Evolutionary conservation across 2,113 vertebrate genomes (phyloP), one percentile per base, ranked within the genome.

Genomic region (Papio anubis): DNA sequence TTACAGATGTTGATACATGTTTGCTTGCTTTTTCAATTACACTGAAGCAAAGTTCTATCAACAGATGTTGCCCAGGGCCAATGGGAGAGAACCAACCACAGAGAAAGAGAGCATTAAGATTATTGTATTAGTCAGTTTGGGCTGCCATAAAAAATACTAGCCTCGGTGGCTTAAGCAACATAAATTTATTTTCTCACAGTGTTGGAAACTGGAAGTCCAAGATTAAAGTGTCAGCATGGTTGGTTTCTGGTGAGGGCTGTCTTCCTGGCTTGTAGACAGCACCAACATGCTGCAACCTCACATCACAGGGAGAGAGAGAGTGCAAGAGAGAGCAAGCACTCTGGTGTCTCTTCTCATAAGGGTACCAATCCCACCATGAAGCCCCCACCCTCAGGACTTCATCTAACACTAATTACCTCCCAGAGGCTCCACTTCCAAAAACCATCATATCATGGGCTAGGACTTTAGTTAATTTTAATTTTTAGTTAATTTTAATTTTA

Each of bases 271-370:
- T 40, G 0, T 43, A 66, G 30, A 17, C 14, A 16, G 13, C n/a
- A 32, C 20, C 21, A 48, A 55, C 21, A 73, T 16, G 5, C 9
- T 20, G 21, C n/a, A 23, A 52, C n/a, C 7, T 87, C 48, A 6
- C 23, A 25, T 25, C 35, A 1, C 45, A 23, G 35, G 3, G 2
- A 57, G n/a, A 27, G 8, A n/a, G 2, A 11, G 8, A 6, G 8
- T 18, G 16, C 27, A 38, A 61, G 73, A 45, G 6, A 73, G 32
- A 73, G 6, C 5, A 0, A 50, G 25, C n/a, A 59, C 1, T 50
- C 66, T 38, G 72, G 38, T 32, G 7, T 89, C 40, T 85, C 61
- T 50, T 83, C 30, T 48, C 48, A 25, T 35, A 45, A 78, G n/a
- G 43, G 35, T n/a, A 70, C 4, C 25, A 30, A 75, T 55, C 16